Evolutionary conservation across 2,888 invertebrate species (phyloP), one percentile per base, ranked within the genome.

Genomic region (Lasioglossum malachurum): DNA sequence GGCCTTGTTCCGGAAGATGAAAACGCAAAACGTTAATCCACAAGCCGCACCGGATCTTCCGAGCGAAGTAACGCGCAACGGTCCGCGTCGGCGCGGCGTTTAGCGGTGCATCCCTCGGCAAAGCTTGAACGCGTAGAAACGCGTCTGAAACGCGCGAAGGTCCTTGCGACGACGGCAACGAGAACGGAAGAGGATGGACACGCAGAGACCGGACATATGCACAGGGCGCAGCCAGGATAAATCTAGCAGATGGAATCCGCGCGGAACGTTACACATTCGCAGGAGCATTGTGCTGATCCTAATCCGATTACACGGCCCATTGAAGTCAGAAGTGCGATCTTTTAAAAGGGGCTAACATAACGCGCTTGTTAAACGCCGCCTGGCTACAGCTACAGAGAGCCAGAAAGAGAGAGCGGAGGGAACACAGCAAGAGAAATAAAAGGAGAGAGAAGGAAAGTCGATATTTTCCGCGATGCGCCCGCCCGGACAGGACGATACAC

Each of bases 231-330:
- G 35, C 41, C 75, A 38, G 75, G 38, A 77, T 72, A 78, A 85
- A 83, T 75, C 81, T 78, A 64, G 91, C 88, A 94, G 94, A 94
- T 94, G 94, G 92, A 94, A 92, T 91, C 89, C 88, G 89, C 89
- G 84, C 87, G 89, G 91, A 91, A 90, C 90, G 91, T 84, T 91
- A 92, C 91, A 91, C 90, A 89, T 89, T 83, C 85, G 87, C 78
- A 78, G 82, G 88, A 89, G 91, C 92, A 89, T 90, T 90, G 92
- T 90, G 91, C 91, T 89, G 92, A 93, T 93, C 93, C 94, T 95
- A 94, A 95, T 95, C 95, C 93, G 95, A 95, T 95, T 95, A 95
- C 93, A 94, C 94, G 93, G 93, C 92, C 94, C 95, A 95, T 95
- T 95, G 95, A 95, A 95, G 95, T 94, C 92, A 93, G 93, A 94